A percentile compares a stretch with the other conserved stretches of the same genome.
Evolutionary conservation across 2,888 invertebrate species (phyloP).

Genomic region (Serrognathus titanus): DNA sequence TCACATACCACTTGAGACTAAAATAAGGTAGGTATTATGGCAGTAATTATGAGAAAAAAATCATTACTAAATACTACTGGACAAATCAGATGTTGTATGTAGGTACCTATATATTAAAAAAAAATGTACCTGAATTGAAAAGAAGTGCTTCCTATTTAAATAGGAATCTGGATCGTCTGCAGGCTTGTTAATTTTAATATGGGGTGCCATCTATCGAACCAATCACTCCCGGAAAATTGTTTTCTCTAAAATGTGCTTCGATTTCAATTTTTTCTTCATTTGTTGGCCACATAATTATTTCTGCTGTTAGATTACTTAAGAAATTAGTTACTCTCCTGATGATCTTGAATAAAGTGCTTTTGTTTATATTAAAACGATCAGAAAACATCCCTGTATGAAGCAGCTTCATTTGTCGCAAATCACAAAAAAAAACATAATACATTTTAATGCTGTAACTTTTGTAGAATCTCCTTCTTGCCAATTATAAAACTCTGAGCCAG

Average conservation of each 20-base stretch:
- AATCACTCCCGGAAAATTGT: constrained; percentile 6
- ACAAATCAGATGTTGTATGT: too few species aligned
- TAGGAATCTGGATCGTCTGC: constrained; percentile 15
- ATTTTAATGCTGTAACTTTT: constrained; percentile 4
- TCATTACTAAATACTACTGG: too few species aligned
- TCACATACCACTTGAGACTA: too few species aligned
- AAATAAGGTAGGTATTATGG: too few species aligned
- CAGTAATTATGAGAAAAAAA: too few species aligned
- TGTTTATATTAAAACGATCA: constrained; percentile 23
- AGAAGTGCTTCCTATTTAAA: constrained; percentile 9
- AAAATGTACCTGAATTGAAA: constrained; percentile 9
- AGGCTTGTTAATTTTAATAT: constrained; percentile 15
- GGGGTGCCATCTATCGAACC: constrained; percentile 16
- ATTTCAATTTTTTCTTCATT: constrained; percentile 21
- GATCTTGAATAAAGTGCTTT: constrained; percentile 19
- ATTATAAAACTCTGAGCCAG: constrained; percentile 11
- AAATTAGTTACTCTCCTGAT: constrained; percentile 13
- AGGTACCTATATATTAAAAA: too few species aligned
- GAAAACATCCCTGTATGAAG: constrained; percentile 25
- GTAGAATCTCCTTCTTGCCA: constrained; percentile 4
- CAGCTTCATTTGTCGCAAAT: constrained; percentile 23
- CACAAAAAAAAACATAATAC: constrained; percentile 9
- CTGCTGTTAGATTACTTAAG: constrained; percentile 19
- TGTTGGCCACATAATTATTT: constrained; percentile 24
- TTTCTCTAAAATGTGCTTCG: neutral